Conservation (phyloP, 1,140 invertebrate genomes). For the Metaphire vulgaris region DNA sequence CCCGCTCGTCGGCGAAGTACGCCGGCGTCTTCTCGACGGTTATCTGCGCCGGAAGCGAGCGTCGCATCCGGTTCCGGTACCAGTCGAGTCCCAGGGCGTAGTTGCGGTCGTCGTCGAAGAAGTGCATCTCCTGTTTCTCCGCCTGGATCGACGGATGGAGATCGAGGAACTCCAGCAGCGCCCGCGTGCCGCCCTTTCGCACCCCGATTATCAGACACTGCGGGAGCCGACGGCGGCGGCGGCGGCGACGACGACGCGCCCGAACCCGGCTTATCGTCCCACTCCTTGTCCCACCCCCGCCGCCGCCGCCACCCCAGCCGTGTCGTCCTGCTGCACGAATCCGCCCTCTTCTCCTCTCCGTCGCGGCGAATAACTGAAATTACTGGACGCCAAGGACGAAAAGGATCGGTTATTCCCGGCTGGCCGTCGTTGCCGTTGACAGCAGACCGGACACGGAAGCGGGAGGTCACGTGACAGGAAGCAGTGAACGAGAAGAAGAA, state of each 20-base stretch:
- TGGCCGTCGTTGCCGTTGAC: not conserved
- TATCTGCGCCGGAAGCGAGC: slow-evolving; percentile 43
- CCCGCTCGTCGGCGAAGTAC: slow-evolving; percentile 51
- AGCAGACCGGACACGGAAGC: not conserved
- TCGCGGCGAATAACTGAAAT: no score
- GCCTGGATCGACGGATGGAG: slow-evolving; percentile 50
- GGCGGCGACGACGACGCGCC: slow-evolving; percentile 34
- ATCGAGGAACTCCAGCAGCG: slow-evolving; percentile 51
- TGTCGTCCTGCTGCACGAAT: not conserved
- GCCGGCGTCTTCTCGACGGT: slow-evolving; percentile 56
- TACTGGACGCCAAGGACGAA: no score
- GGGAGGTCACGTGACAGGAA: not conserved
- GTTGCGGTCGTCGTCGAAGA: slow-evolving; percentile 51
- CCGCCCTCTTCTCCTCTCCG: not conserved
- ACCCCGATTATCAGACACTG: slow-evolving; percentile 52
- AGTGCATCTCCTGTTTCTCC: slow-evolving; percentile 48
- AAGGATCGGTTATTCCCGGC: no score
- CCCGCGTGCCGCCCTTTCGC: slow-evolving; percentile 53
- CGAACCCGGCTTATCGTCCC: not conserved
- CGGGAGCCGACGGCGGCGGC: slow-evolving; percentile 35
- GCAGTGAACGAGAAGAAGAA: not conserved
- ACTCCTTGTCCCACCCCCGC: not conserved
- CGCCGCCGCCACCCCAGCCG: not conserved
- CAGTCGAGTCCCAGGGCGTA: slow-evolving; percentile 51
- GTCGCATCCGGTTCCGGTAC: slow-evolving; percentile 50